Evolutionary conservation across 2,888 invertebrate species (phyloP).

Genomic region (Exocentrus adspersus): DNA sequence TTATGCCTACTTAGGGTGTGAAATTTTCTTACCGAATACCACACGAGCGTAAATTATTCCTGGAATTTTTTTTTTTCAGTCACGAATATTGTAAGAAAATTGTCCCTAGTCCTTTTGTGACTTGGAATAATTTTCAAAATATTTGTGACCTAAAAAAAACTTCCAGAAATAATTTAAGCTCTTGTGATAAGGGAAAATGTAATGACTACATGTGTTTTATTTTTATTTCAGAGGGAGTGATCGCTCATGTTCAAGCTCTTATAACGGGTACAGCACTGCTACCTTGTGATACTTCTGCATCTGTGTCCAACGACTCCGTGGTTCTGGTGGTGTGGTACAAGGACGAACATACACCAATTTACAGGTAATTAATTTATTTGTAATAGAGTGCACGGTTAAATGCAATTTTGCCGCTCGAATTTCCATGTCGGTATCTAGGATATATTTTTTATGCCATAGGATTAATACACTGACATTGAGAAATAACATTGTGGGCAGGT

Average conservation of each 20-base stretch:
- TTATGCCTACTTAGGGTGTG: too few species aligned
- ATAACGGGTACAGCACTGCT: conserved; percentile 82
- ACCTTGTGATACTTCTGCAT: conserved; percentile 86
- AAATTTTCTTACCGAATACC: too few species aligned
- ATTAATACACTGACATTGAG: too few species aligned
- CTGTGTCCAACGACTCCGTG: conserved; percentile 80
- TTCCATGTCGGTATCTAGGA: not conserved
- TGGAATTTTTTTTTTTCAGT: too few species aligned
- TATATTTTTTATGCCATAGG: not conserved
- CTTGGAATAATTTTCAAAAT: too few species aligned
- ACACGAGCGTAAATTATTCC: too few species aligned
- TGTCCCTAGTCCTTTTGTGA: too few species aligned
- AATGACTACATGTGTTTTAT: conserved; percentile 33
- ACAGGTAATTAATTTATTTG: conserved; percentile 73
- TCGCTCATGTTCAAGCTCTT: conserved; percentile 73
- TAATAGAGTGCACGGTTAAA: conserved; percentile 5
- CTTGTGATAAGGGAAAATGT: too few species aligned
- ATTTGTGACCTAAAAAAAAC: too few species aligned
- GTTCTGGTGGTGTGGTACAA: conserved; percentile 92
- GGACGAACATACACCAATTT: conserved; percentile 85
- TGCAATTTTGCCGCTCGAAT: conserved; percentile 29
- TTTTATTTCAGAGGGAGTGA: conserved; percentile 59
- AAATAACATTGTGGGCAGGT: too few species aligned
- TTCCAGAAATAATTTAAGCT: too few species aligned
- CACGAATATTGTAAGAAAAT: too few species aligned